Conservation (phyloP, 23 tunicate genomes). For the Styela clava region DNA sequence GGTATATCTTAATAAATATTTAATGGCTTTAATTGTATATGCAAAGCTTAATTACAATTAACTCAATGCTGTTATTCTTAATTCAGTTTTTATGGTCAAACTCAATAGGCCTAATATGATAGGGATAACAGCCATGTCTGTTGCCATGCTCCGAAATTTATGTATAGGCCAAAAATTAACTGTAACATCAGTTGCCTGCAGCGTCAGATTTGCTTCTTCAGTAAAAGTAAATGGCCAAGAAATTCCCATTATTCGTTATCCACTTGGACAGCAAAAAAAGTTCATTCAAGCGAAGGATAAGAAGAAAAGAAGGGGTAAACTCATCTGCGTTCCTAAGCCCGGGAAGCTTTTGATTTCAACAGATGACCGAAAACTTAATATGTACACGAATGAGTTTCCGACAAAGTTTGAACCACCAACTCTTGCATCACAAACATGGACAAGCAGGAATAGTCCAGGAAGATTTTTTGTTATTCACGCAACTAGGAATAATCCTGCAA, state of each 20-base stretch:
- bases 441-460: constrained; percentile 80
- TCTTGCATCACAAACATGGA: constrained; percentile 64
- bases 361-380: constrained; percentile 35
- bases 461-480: constrained; percentile 70
- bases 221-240: background rate
- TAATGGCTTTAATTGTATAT: too few species aligned
- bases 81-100: too few species aligned
- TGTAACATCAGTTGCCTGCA: background rate
- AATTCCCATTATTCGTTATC: background rate
- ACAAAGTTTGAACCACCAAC: constrained; percentile 76
- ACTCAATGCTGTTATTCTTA: too few species aligned
- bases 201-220: background rate
- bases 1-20: too few species aligned
- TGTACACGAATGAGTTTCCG: constrained; percentile 65
- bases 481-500: constrained; percentile 18
- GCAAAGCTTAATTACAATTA: too few species aligned
- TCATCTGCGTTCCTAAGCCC: constrained; percentile 67
- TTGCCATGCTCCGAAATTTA: too few species aligned
- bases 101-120: too few species aligned
- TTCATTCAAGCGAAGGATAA: background rate
- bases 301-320: constrained; percentile 17
- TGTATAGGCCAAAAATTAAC: too few species aligned
- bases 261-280: background rate
- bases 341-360: constrained; percentile 66
- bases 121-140: too few species aligned